These are phyloP conservation scores for Phytoseiulus persimilis DNA, from an alignment of 2,888 invertebrate species.

Conservation along the genomic window DNA sequence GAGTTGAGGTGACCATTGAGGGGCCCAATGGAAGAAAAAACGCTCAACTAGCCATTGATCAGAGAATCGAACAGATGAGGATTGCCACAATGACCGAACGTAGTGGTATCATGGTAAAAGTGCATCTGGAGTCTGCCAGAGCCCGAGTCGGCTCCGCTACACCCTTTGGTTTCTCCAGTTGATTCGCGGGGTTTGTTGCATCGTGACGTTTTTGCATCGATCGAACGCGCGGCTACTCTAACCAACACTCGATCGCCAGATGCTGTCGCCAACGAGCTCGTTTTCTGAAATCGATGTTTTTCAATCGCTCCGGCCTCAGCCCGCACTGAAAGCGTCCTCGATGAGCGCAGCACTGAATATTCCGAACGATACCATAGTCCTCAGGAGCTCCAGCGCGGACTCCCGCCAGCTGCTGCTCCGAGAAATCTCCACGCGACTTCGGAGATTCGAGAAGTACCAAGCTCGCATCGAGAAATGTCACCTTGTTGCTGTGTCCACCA, in stretches of 20 bases:
- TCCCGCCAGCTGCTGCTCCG: too few relatives aligned
- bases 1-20: not conserved
- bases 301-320: not conserved
- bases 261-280: not conserved
- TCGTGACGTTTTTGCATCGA: not conserved
- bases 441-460: not conserved
- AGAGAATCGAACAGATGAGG: not conserved
- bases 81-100: not conserved
- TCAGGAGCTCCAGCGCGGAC: too few relatives aligned
- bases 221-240: not conserved
- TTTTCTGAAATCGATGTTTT: not conserved
- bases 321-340: too few relatives aligned
- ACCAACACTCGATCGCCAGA: not conserved
- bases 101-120: not conserved
- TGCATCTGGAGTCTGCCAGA: not conserved
- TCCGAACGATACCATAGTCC: too few relatives aligned
- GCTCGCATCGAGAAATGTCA: not conserved
- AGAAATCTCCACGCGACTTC: too few relatives aligned
- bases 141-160: not conserved
- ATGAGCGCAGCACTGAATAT: too few relatives aligned
- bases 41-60: not conserved
- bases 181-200: not conserved
- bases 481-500: not conserved
- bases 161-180: not conserved
- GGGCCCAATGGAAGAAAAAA: not conserved